These are phyloP conservation scores for Dynastes grantii DNA, from an alignment of 2,888 invertebrate species.

Conservation along the genomic window DNA sequence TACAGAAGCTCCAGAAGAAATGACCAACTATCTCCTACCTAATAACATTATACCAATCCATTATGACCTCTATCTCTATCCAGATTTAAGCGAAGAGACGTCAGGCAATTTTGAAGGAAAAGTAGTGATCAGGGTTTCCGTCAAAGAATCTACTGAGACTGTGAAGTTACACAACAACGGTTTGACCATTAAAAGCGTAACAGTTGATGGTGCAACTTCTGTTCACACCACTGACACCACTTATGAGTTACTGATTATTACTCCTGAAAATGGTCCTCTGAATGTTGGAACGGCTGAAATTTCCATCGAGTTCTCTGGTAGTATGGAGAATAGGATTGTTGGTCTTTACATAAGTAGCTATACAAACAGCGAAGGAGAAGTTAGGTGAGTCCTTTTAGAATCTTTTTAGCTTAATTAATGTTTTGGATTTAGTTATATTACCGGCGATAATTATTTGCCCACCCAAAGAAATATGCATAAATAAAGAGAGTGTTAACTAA, in stretches of 20 bases:
- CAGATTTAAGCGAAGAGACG: constrained; percentile 73
- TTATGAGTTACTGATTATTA: constrained; percentile 62
- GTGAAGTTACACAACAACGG: constrained; percentile 78
- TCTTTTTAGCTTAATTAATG: not conserved
- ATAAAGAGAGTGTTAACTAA: no score
- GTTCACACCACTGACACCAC: constrained; percentile 57
- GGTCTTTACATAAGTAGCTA: constrained; percentile 78
- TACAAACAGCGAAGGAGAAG: constrained; percentile 64
- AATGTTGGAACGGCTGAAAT: constrained; percentile 58
- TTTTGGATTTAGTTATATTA: no score
- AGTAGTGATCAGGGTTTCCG: constrained; percentile 71
- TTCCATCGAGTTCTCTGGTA: constrained; percentile 73
- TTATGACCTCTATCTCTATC: constrained; percentile 80
- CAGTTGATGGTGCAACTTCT: constrained; percentile 59
- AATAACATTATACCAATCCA: constrained; percentile 74
- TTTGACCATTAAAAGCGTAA: constrained; percentile 72
- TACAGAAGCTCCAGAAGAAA: constrained; percentile 51
- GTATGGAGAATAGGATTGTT: constrained; percentile 72
- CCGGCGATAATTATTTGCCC: no score
- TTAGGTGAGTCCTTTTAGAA: constrained; percentile 60
- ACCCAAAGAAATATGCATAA: no score
- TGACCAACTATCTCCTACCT: constrained; percentile 74
- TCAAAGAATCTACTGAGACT: constrained; percentile 69
- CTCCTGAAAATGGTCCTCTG: constrained; percentile 9
- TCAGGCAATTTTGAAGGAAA: constrained; percentile 73